These are phyloP conservation scores for Amblyjoppa proteus DNA, from an alignment of 2,888 invertebrate genomes.

Conservation along the genomic window DNA sequence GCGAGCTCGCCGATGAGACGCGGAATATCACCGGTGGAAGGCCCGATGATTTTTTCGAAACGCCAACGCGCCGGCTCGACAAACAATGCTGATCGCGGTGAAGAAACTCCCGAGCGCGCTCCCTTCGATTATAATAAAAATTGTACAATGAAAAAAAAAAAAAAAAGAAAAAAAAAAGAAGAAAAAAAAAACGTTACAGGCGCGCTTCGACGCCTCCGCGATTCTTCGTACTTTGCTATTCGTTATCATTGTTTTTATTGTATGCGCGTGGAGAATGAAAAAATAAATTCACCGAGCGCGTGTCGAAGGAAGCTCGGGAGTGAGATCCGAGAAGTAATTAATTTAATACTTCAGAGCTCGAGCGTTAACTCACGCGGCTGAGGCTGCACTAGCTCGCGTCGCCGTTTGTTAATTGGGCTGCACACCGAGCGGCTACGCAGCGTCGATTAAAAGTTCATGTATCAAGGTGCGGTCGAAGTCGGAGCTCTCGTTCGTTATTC, in stretches of 20 bases:
- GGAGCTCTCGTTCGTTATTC: conserved; percentile 7
- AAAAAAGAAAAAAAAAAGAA: neutral
- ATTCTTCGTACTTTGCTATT: conserved; percentile 25
- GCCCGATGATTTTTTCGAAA: conserved; percentile 35
- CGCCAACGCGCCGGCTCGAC: conserved; percentile 60
- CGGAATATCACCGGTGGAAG: conserved; percentile 2
- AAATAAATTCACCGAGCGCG: neutral
- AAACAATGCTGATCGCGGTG: conserved; percentile 60
- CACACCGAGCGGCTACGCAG: conserved; percentile 52
- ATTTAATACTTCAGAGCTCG: conserved; percentile 50
- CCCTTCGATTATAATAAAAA: neutral
- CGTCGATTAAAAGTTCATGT: conserved; percentile 73
- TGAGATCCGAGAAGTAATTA: conserved; percentile 31
- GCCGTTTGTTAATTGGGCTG: conserved; percentile 73
- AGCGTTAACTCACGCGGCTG: conserved; percentile 50
- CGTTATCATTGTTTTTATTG: conserved; percentile 16
- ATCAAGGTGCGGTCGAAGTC: conserved; percentile 70
- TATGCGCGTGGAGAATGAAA: neutral
- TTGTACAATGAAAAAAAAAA: neutral
- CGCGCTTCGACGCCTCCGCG: conserved; percentile 44
- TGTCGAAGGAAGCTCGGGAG: conserved; percentile 1
- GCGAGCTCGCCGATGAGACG: conserved; percentile 9
- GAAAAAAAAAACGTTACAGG: neutral
- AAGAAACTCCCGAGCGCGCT: conserved; percentile 12
- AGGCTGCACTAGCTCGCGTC: conserved; percentile 16